A percentile compares a stretch with the other conserved stretches of the same genome.
phyloP scores from a whole-genome alignment of 2,888 invertebrate species.

The Hypercompe scribonia region DNA sequence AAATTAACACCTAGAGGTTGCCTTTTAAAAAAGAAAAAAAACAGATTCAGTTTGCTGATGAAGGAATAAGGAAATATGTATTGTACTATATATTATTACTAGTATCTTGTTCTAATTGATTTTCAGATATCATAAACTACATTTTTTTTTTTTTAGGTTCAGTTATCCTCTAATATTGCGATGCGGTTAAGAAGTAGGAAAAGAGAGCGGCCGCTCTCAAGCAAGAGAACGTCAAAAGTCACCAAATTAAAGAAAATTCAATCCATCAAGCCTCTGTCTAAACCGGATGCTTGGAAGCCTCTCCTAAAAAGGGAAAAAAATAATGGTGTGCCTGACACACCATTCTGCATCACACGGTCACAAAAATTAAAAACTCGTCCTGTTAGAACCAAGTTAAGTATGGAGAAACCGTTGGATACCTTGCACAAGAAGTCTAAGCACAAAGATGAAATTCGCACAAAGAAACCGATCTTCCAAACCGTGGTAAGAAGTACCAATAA shows the following conservation, averaged over 20 bases:
- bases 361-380: slow-evolving; percentile 75
- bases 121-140: no score
- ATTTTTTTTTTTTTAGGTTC: slow-evolving; percentile 63
- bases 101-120: no score
- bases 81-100: no score
- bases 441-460: slow-evolving; percentile 67
- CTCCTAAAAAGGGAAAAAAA: slow-evolving; percentile 70
- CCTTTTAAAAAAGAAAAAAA: no score
- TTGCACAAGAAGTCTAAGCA: slow-evolving; percentile 68
- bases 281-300: slow-evolving; percentile 75
- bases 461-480: slow-evolving; percentile 82
- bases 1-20: no score
- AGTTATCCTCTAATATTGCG: slow-evolving; percentile 69
- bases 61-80: no score
- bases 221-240: slow-evolving; percentile 68
- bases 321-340: slow-evolving; percentile 71
- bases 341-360: slow-evolving; percentile 73
- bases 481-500: slow-evolving; percentile 75
- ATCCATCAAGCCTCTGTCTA: slow-evolving; percentile 61
- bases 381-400: slow-evolving; percentile 74
- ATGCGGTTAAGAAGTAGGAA: slow-evolving; percentile 91
- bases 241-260: slow-evolving; percentile 66
- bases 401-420: slow-evolving; percentile 75
- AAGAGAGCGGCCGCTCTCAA: slow-evolving; percentile 86
- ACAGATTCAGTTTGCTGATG: no score